Base-by-base conservation (phyloP, 2,888 invertebrate genomes). In the Amiota minor region DNA sequence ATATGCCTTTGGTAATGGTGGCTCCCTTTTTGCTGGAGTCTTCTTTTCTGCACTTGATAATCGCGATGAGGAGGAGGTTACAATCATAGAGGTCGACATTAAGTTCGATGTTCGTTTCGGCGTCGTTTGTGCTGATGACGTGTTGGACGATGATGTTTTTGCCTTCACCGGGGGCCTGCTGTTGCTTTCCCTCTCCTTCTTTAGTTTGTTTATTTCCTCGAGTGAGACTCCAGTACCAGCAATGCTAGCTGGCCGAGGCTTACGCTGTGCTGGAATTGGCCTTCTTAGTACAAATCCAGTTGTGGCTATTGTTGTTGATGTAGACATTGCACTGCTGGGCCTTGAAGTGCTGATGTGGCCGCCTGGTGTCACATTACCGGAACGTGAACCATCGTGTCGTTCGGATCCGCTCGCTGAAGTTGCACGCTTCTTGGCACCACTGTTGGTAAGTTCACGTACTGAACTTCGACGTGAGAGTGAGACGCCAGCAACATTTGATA, bases 321-420 rank as follows among this genome's bases (percentile, higher is more conserved):
- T 89, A 88, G 95, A 96, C 92, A 97, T 92, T 82, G 97, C 95
- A 91, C 96, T 96, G 89, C 94, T 95, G 78, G 97, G 97, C 89
- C 97, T 92, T 82, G 96, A 96, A 77, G 94, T 93, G 82, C 85
- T 89, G 70, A 87, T 80, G 92, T 93, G 92, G 88, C 90, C 89
- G 77, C 89, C 89, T 77, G 94, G 95, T 77, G 95, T 95, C 80
- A 93, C 93, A 87, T 94, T 94, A 80, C 95, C 95, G 80, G 94
- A 94, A 83, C 93, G 92, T 82, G 93, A 91, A 90, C 93, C 94
- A 90, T 93, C 93, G 84, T 92, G 92, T 85, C 94, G 91, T 88
- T 94, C 94, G 78, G 94, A 91, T 73, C 93, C 94, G 79, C 93
- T 92, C 70, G 94, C 94, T 79, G 94, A 94, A 76, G 93, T 93